Conservation (phyloP, 1,140 invertebrate genomes). For the Metopolophium dirhodum region DNA sequence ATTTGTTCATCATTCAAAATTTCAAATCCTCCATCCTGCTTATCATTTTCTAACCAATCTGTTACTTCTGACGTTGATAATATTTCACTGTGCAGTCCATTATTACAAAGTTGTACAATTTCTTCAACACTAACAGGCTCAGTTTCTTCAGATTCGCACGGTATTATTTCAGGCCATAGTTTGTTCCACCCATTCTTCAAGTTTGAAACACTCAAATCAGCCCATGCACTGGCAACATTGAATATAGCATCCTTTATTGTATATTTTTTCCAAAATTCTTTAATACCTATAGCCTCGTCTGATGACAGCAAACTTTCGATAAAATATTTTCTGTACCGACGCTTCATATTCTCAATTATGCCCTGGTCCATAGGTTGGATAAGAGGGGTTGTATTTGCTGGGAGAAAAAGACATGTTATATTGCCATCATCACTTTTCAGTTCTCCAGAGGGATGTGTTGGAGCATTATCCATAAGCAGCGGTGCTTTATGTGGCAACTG, state of each 20-base stretch:
- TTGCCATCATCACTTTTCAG: slow-evolving; percentile 49
- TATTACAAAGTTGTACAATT: no score
- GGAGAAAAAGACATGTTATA: slow-evolving; percentile 63
- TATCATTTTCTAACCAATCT: no score
- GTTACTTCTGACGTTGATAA: no score
- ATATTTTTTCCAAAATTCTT: not conserved
- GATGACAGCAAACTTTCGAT: slow-evolving; percentile 50
- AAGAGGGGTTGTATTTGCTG: slow-evolving; percentile 64
- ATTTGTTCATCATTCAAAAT: not conserved
- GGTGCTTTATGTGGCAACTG: slow-evolving; percentile 60
- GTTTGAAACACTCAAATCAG: not conserved
- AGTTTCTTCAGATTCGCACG: no score
- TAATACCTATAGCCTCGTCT: not conserved
- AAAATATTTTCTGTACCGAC: slow-evolving; percentile 58
- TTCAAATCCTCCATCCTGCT: not conserved
- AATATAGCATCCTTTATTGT: not conserved
- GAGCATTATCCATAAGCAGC: slow-evolving; percentile 62
- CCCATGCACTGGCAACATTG: slow-evolving; percentile 27
- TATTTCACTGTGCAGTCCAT: no score
- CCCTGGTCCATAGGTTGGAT: slow-evolving; percentile 64
- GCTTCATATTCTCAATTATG: slow-evolving; percentile 61
- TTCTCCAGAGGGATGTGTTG: slow-evolving; percentile 59
- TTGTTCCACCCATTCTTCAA: no score
- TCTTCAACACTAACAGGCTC: no score
- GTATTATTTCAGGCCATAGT: no score